phyloP scores from a whole-genome alignment of 2,888 invertebrate species.

The Synergus japonicus region DNA sequence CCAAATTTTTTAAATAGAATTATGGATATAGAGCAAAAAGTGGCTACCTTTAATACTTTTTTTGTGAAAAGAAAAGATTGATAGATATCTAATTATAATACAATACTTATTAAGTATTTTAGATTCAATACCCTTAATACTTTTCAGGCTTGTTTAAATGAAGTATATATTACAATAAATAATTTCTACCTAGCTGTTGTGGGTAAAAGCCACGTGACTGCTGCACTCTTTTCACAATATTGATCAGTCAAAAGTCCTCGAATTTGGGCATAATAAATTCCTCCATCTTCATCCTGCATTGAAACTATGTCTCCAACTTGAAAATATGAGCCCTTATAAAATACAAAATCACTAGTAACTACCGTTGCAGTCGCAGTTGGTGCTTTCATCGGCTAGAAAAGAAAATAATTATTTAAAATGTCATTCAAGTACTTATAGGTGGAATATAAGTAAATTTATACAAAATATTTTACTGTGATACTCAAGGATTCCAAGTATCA shows the following conservation, averaged over 20 bases:
- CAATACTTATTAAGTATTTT: too few relatives aligned
- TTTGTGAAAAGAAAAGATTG: too few relatives aligned
- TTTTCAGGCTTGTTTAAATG: neutral
- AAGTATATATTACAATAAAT: slow-evolving; percentile 26
- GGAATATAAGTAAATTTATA: too few relatives aligned
- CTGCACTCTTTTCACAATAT: slow-evolving; percentile 95
- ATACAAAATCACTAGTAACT: slow-evolving; percentile 88
- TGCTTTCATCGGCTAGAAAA: slow-evolving; percentile 85
- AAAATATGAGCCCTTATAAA: slow-evolving; percentile 89
- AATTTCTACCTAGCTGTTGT: slow-evolving; percentile 82
- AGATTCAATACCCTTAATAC: too few relatives aligned
- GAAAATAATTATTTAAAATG: slow-evolving; percentile 13
- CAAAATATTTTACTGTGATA: too few relatives aligned
- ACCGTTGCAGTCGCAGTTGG: slow-evolving; percentile 89
- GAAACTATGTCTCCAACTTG: slow-evolving; percentile 96
- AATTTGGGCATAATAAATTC: slow-evolving; percentile 93
- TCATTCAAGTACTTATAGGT: too few relatives aligned
- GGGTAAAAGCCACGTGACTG: slow-evolving; percentile 94
- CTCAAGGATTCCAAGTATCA: too few relatives aligned
- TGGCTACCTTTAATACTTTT: too few relatives aligned
- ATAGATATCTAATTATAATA: too few relatives aligned
- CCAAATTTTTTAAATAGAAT: too few relatives aligned
- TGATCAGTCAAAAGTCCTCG: slow-evolving; percentile 93
- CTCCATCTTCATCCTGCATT: slow-evolving; percentile 86
- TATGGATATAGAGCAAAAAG: too few relatives aligned